These are phyloP conservation scores for Martes martes DNA, from an alignment of 2,113 vertebrate genomes.

Conservation along the genomic window DNA sequence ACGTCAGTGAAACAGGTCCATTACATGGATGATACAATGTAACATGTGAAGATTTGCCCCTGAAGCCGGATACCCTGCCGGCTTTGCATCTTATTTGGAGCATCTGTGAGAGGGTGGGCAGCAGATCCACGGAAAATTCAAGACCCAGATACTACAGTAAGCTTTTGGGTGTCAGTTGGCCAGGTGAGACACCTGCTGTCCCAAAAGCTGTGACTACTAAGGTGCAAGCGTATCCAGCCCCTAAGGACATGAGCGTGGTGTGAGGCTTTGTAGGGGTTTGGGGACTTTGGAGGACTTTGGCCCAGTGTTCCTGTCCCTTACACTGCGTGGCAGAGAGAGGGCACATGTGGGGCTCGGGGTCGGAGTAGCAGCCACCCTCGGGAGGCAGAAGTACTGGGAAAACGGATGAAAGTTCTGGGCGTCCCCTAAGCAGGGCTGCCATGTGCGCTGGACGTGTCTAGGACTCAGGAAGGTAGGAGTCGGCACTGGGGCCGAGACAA, in stretches of 20 bases:
- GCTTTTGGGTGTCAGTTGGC: not conserved
- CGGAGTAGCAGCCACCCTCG: not conserved
- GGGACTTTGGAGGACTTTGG: not conserved
- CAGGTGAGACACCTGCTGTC: not conserved
- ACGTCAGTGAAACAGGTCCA: not conserved
- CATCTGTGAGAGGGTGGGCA: not conserved
- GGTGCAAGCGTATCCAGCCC: not conserved
- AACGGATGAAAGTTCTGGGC: not conserved
- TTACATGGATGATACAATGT: not conserved
- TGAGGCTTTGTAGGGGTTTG: not conserved
- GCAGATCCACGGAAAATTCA: not conserved
- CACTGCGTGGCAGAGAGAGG: not conserved
- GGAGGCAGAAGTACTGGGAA: not conserved
- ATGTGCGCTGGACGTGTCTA: rapidly evolving
- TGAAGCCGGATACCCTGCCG: not conserved
- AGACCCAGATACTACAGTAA: not conserved
- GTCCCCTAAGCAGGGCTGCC: not conserved
- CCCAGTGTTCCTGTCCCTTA: not conserved
- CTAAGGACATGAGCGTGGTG: not conserved
- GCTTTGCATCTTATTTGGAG: not conserved
- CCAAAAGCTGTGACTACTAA: not conserved
- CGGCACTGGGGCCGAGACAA: no score
- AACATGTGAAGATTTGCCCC: not conserved
- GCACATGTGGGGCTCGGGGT: not conserved
- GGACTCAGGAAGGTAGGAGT: not conserved